These are phyloP conservation scores for Zygaena filipendulae DNA, from an alignment of 2,888 invertebrate species.

Conservation along the genomic window DNA sequence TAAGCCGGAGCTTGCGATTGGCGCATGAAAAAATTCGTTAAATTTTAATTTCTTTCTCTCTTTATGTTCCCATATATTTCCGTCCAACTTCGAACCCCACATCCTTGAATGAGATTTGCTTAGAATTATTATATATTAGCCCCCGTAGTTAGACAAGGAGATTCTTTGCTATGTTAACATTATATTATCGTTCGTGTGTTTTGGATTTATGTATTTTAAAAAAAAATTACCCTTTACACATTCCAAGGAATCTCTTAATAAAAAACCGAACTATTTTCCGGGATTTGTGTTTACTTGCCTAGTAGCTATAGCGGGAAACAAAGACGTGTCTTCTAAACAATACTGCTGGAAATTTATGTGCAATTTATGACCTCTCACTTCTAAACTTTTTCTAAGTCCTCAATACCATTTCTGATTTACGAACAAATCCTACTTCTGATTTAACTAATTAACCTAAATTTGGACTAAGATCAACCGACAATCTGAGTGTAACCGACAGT, in stretches of 20 bases:
- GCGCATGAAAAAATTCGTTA: constrained; percentile 37
- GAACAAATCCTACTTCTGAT: too few relatives aligned
- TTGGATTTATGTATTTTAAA: constrained; percentile 8
- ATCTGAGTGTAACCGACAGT: too few relatives aligned
- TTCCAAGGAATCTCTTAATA: constrained; percentile 57
- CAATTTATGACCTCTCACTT: too few relatives aligned
- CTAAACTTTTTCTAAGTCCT: too few relatives aligned
- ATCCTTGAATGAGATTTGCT: constrained; percentile 49
- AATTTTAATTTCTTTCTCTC: constrained; percentile 20
- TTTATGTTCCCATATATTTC: constrained; percentile 17
- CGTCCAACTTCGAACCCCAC: constrained; percentile 27
- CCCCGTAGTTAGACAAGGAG: constrained; percentile 52
- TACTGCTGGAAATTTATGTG: too few relatives aligned
- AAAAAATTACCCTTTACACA: constrained; percentile 16
- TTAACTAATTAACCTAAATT: too few relatives aligned
- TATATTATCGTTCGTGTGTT: constrained; percentile 3
- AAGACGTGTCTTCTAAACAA: too few relatives aligned
- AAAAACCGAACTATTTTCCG: constrained; percentile 24
- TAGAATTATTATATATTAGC: constrained; percentile 44
- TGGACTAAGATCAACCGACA: too few relatives aligned
- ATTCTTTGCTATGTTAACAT: constrained; percentile 53
- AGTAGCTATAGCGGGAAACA: constrained; percentile 64
- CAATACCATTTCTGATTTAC: too few relatives aligned
- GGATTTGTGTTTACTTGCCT: constrained; percentile 59
- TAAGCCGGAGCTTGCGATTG: constrained; percentile 41